Percentiles rank a stretch among this genome's conserved stretches.
phyloP scores from a whole-genome alignment of 1,140 invertebrate species.

The Hyposmocoma kahamanoa region DNA sequence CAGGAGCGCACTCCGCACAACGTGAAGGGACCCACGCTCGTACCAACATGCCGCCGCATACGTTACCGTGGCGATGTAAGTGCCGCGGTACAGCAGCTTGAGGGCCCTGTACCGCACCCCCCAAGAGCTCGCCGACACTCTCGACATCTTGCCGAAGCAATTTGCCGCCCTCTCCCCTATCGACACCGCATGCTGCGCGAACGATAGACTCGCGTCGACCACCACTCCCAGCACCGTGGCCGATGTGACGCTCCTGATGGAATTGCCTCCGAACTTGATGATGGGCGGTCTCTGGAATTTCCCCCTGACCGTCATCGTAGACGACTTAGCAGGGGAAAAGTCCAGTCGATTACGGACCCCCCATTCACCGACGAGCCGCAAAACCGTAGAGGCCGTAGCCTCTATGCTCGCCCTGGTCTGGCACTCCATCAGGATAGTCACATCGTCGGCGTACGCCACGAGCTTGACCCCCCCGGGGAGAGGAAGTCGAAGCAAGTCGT shows the following conservation, averaged over 20 bases:
- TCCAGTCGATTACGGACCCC: conserved; percentile 17
- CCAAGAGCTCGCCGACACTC: conserved; percentile 12
- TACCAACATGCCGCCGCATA: conserved; percentile 13
- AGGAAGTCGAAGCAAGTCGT: not conserved
- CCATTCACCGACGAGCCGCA: conserved; percentile 26
- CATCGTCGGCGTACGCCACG: conserved; percentile 53
- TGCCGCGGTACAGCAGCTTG: conserved; percentile 1
- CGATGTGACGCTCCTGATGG: not conserved
- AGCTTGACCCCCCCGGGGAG: not conserved
- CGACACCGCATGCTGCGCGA: conserved; percentile 7
- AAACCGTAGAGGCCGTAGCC: conserved; percentile 4
- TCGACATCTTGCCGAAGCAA: conserved; percentile 14
- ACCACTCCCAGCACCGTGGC: conserved; percentile 7
- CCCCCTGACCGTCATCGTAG: conserved; percentile 19
- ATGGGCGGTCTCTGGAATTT: conserved; percentile 20
- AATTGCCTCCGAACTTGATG: conserved; percentile 9
- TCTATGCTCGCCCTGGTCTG: conserved; percentile 26
- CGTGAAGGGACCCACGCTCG: not conserved
- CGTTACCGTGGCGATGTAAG: not conserved
- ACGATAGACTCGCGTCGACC: conserved; percentile 6
- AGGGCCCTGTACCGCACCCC: conserved; percentile 7
- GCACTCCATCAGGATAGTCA: conserved; percentile 31
- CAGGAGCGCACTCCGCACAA: conserved; percentile 8
- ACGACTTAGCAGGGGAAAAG: conserved; percentile 18
- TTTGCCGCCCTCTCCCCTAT: conserved; percentile 11